Base-by-base conservation (phyloP, 2,113 vertebrate genomes). In the Laterallus jamaicensis region DNA sequence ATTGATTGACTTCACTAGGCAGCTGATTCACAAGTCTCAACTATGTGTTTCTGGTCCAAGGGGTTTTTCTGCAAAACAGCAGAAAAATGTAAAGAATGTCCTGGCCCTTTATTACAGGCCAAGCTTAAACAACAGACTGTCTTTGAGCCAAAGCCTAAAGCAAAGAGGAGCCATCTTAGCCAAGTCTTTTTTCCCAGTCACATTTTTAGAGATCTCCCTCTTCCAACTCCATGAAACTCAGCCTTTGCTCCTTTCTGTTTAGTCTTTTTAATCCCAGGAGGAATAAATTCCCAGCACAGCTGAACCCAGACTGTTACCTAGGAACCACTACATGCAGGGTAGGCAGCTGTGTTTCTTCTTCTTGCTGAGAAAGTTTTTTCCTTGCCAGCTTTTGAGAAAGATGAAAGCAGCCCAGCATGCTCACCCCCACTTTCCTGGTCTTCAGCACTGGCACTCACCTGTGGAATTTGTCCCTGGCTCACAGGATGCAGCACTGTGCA, bases 371-470 rank as follows among this genome's bases (percentile, higher is more conserved):
- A 74, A 44, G 49, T 22, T 80, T 70, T 66, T 94, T 66, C 22
- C 31, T 40, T 93, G 80, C 26, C 62, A 89, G 59, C 49, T 92
- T 50, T 37, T 66, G 83, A 92, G 55, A 85, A 86, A 93, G 82
- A 88, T 64, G 24, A 94, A 95, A 90, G 50, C 54, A 89, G 40
- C 86, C 49, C 62, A 76, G 66, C 62, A 66, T 73, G 35, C 55
- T 63, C 68, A 85, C 67, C 39, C 50, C 54, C 24, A 24, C 73
- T 25, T 66, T 63, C 35, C 10, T 4, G 2, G 54, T 54, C 25
- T 40, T 82, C 32, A 14, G 68, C 52, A 87, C 75, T 77, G 82
- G 64, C 56, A 96, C 97, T 98, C 49, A 98, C 98, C 98, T 98
- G 97, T 78, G 66, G 98, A 95, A 82, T 91, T 96, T 86, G 93